Percentiles rank a stretch among this genome's conserved stretches.
Conservation (phyloP, 2,888 invertebrate genomes). For the Polymixis lichenea region DNA sequence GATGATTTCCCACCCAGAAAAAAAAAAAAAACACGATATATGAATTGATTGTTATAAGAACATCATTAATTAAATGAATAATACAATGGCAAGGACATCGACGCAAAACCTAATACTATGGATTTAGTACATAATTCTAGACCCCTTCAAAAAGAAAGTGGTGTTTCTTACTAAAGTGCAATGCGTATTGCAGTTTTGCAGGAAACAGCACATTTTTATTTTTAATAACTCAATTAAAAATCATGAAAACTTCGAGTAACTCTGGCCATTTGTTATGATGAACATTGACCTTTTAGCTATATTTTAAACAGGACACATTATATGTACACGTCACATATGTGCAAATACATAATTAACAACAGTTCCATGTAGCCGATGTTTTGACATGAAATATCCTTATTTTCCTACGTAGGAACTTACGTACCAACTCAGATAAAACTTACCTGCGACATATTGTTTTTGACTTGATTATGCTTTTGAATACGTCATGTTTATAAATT, state of each 20-base stretch:
- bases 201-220: too few species aligned
- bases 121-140: too few species aligned
- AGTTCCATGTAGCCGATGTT: slow-evolving; percentile 17
- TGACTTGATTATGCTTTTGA: not conserved
- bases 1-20: too few species aligned
- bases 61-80: too few species aligned
- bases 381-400: slow-evolving; percentile 15
- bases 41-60: too few species aligned
- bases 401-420: not conserved
- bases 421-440: not conserved
- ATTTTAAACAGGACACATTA: slow-evolving; percentile 21
- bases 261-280: not conserved
- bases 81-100: too few species aligned
- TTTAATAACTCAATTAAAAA: too few species aligned
- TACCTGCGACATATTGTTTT: not conserved
- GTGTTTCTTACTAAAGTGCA: too few species aligned
- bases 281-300: slow-evolving; percentile 4
- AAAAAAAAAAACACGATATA: too few species aligned
- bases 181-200: too few species aligned
- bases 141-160: too few species aligned
- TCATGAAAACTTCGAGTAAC: slow-evolving; percentile 4
- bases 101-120: too few species aligned
- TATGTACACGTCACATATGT: not conserved
- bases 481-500: not conserved
- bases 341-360: not conserved